Percentiles rank a stretch among this genome's conserved stretches.
Conservation (phyloP, 2,888 invertebrate species). For the Antitype chi region DNA sequence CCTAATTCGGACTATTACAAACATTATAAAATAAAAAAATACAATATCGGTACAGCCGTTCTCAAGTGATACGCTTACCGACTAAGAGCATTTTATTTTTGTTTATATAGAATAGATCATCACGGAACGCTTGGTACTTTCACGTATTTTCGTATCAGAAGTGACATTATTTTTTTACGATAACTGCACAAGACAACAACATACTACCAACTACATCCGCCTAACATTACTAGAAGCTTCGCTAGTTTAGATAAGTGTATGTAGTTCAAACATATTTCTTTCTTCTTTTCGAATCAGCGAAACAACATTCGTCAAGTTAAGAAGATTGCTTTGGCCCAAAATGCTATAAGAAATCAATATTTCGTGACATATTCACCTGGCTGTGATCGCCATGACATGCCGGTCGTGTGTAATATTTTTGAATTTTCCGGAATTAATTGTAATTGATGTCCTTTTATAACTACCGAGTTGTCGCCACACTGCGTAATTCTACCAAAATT, state of each 20-base stretch:
- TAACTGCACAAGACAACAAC: neutral
- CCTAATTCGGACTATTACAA: neutral
- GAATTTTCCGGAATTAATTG: neutral
- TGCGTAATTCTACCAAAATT: neutral
- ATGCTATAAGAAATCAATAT: neutral
- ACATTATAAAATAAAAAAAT: neutral
- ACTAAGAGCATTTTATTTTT: too few relatives aligned
- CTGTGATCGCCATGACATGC: neutral
- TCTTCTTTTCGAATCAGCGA: neutral
- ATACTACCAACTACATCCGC: neutral
- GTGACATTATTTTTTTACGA: slow-evolving; percentile 7
- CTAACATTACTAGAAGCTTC: neutral
- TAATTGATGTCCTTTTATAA: neutral
- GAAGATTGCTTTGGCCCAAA: neutral
- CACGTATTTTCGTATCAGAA: slow-evolving; percentile 16
- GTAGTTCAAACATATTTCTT: neutral
- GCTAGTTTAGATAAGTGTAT: neutral
- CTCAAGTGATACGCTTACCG: neutral
- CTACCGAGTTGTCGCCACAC: neutral
- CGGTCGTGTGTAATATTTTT: too few relatives aligned
- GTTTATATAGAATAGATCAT: neutral
- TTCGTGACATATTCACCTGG: neutral
- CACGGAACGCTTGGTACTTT: slow-evolving; percentile 6
- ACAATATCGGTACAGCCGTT: neutral
- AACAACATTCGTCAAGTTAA: neutral